Evolutionary conservation across 1,140 invertebrate genomes (phyloP).

Genomic region (Parasteatoda tepidariorum): DNA sequence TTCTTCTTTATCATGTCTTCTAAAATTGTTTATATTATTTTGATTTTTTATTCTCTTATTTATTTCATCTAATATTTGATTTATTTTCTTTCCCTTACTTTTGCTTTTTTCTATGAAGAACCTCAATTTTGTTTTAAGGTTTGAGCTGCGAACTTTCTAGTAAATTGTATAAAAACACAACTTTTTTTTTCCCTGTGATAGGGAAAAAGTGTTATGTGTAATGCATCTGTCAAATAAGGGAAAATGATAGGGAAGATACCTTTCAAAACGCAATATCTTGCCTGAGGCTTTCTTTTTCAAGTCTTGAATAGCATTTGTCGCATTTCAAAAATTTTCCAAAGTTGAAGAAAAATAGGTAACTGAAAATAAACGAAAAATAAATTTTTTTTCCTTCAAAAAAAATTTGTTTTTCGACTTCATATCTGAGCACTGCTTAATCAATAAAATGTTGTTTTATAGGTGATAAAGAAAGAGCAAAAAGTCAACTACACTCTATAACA

Average conservation of each 20-base stretch:
- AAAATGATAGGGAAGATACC: conserved; percentile 1
- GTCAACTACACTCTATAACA: too few relatives aligned
- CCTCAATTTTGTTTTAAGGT: background rate
- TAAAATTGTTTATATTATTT: conserved; percentile 12
- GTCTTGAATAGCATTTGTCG: too few relatives aligned
- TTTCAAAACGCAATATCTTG: background rate
- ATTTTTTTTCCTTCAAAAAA: too few relatives aligned
- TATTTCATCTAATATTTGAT: background rate
- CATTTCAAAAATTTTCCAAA: too few relatives aligned
- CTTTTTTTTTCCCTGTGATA: background rate
- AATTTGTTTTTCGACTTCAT: too few relatives aligned
- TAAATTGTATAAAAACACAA: conserved; percentile 44
- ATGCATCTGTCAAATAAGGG: conserved; percentile 40
- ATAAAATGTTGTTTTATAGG: too few relatives aligned
- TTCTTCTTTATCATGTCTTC: background rate
- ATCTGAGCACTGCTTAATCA: too few relatives aligned
- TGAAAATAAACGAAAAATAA: too few relatives aligned
- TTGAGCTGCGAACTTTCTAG: background rate
- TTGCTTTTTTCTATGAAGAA: background rate
- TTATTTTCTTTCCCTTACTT: background rate
- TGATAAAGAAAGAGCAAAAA: too few relatives aligned
- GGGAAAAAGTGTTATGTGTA: background rate
- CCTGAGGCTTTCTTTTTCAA: background rate
- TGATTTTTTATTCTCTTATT: conserved; percentile 35
- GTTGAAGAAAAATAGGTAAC: too few relatives aligned